Evolutionary conservation across 1,140 invertebrate species (phyloP).

Genomic region (Drosophila carrolli): DNA sequence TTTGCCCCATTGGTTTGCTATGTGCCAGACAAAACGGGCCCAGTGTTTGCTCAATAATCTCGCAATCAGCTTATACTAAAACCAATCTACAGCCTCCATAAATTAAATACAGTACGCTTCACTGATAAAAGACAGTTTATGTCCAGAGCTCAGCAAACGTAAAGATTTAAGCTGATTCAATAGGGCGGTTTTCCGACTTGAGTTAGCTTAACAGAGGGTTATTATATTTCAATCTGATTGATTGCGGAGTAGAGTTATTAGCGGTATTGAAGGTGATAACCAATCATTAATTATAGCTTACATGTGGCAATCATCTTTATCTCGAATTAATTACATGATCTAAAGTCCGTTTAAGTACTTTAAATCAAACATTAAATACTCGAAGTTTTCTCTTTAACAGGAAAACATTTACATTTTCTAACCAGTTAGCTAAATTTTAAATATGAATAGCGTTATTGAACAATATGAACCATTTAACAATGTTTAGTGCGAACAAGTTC

Average conservation of each 20-base stretch:
- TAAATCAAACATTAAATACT: too few species aligned
- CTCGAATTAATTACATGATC: not conserved
- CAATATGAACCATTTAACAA: too few species aligned
- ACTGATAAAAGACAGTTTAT: constrained; percentile 15
- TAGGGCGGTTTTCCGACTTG: constrained; percentile 5
- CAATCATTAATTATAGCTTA: not conserved
- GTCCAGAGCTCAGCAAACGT: constrained; percentile 12
- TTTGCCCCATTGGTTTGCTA: not conserved
- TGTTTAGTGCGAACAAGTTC: too few species aligned
- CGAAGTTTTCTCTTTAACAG: too few species aligned
- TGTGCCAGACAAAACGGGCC: constrained; percentile 27
- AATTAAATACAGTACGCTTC: constrained; percentile 25
- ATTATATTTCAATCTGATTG: constrained; percentile 24
- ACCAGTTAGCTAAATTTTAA: too few species aligned
- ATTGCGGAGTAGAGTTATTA: constrained; percentile 18
- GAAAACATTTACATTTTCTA: too few species aligned
- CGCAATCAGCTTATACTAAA: constrained; percentile 35
- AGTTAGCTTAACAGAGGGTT: constrained; percentile 1
- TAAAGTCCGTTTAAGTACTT: not conserved
- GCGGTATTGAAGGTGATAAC: constrained; percentile 3
- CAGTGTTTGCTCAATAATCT: constrained; percentile 34
- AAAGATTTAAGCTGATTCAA: constrained; percentile 26
- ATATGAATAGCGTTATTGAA: too few species aligned
- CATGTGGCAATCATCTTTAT: constrained; percentile 8
- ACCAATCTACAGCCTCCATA: constrained; percentile 8